Percentiles rank a stretch among this genome's conserved stretches.
Conservation (phyloP, 2,113 vertebrate species). For the Mionectes macconnelli region DNA sequence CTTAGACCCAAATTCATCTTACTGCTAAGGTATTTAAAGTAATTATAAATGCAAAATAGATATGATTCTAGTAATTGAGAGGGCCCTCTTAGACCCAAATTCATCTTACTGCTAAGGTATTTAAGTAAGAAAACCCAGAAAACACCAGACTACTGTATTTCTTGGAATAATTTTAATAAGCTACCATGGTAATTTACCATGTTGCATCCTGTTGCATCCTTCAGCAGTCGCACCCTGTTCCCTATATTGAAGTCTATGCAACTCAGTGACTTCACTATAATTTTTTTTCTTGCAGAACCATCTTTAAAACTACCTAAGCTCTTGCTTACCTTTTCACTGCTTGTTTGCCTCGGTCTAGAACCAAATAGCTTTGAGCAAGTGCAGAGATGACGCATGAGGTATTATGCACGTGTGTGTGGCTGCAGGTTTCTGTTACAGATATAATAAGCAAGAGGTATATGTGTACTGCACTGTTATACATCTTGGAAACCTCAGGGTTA, state of each 20-base stretch:
- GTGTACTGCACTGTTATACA: background rate
- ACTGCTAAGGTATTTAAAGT: background rate
- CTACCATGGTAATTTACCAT: background rate
- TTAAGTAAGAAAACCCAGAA: background rate
- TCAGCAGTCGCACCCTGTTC: background rate
- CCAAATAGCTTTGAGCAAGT: background rate
- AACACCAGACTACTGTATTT: background rate
- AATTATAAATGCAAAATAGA: conserved; percentile 26
- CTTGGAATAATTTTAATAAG: background rate
- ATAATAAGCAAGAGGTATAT: background rate
- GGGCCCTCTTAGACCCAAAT: background rate
- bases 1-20: background rate
- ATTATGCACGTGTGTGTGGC: background rate
- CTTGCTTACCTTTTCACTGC: background rate
- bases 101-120: background rate
- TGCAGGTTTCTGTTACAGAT: conserved; percentile 7
- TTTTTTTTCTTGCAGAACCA: background rate
- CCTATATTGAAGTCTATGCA: background rate
- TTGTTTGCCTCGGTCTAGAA: background rate
- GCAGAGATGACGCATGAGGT: background rate
- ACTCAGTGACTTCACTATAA: background rate
- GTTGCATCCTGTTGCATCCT: background rate
- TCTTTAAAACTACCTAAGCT: background rate
- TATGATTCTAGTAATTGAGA: background rate
- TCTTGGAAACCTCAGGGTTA: background rate